Percentiles rank a stretch among this genome's conserved stretches.
Evolutionary conservation across 1,140 invertebrate species (phyloP).

Genomic region (Micrasema minimum): DNA sequence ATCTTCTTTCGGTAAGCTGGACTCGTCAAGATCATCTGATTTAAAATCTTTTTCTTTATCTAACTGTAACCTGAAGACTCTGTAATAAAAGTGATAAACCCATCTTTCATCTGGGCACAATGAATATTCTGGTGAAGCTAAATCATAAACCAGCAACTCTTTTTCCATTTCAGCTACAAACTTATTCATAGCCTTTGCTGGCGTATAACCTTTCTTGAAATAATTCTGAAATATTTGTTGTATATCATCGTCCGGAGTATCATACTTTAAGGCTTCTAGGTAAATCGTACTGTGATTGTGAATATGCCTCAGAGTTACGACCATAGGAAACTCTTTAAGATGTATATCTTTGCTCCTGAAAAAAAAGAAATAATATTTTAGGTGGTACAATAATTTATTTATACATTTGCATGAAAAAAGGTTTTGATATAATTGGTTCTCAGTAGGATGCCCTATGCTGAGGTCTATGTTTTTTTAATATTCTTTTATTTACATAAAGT

Average conservation of each 20-base stretch:
- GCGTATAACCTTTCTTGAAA: slow-evolving; percentile 22
- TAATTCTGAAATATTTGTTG: slow-evolving; percentile 24
- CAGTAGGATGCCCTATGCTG: too few relatives aligned
- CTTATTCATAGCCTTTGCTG: slow-evolving; percentile 27
- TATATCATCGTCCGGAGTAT: slow-evolving; percentile 12
- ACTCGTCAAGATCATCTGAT: background rate
- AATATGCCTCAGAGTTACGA: slow-evolving; percentile 18
- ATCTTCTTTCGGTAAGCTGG: background rate
- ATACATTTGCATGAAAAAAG: too few relatives aligned
- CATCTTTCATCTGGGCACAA: slow-evolving; percentile 34
- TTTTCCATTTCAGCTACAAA: slow-evolving; percentile 31
- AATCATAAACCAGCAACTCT: slow-evolving; percentile 11
- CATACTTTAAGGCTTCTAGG: slow-evolving; percentile 14
- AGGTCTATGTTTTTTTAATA: too few relatives aligned
- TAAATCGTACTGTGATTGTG: slow-evolving; percentile 14
- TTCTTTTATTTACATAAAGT: too few relatives aligned
- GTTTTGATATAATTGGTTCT: too few relatives aligned
- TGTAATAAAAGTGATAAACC: slow-evolving; percentile 34
- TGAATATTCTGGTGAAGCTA: slow-evolving; percentile 11
- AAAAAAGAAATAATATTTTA: slow-evolving; percentile 5
- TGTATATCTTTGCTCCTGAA: slow-evolving; percentile 32
- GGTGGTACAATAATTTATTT: too few relatives aligned
- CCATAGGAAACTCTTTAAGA: slow-evolving; percentile 29
- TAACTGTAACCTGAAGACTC: slow-evolving; percentile 6
- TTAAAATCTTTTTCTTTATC: slow-evolving; percentile 8